phyloP scores from a whole-genome alignment of 2,113 vertebrate genomes.

The Maccullochella peelii region DNA sequence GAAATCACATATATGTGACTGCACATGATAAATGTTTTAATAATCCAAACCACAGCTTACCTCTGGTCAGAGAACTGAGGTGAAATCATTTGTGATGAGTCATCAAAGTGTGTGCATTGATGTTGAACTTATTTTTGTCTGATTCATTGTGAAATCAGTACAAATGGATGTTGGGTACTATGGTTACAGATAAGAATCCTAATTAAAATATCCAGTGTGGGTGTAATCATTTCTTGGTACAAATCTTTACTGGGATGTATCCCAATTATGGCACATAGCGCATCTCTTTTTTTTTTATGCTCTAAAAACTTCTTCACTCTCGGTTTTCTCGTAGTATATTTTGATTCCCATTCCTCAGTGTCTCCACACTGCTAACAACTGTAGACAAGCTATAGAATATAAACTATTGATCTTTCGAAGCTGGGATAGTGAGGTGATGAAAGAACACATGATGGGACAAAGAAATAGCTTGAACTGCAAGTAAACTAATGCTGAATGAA shows the following conservation, averaged over 20 bases:
- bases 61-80: background rate
- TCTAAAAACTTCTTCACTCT: no score
- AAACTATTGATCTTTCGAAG: no score
- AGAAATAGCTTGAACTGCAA: background rate
- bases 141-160: background rate
- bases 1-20: background rate
- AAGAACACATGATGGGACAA: background rate
- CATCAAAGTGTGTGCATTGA: background rate
- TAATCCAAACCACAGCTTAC: background rate
- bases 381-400: no score
- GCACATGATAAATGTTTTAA: constrained; percentile 1
- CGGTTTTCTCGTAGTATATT: background rate
- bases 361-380: background rate
- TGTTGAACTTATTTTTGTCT: background rate
- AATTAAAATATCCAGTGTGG: background rate
- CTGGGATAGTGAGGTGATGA: background rate
- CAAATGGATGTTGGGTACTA: background rate
- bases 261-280: background rate
- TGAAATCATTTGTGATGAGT: background rate
- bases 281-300: no score
- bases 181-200: background rate
- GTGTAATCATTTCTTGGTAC: no score
- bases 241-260: background rate
- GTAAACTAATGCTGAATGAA: background rate
- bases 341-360: background rate